Evolutionary conservation across 1,140 invertebrate genomes (phyloP).

Genomic region (Trichonephila inaurata): DNA sequence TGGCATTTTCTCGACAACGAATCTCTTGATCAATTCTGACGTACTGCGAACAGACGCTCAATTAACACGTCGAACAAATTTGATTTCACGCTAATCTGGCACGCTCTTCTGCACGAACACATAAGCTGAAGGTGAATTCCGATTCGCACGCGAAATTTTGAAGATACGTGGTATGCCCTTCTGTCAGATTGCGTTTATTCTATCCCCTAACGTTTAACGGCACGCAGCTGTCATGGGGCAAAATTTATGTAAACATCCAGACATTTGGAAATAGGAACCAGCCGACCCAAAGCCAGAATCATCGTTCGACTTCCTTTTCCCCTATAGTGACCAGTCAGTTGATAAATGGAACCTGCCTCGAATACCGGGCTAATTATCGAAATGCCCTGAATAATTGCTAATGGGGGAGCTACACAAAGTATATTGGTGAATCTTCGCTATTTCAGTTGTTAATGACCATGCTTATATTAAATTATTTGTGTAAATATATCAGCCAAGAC

Average conservation of each 20-base stretch:
- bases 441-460: neutral
- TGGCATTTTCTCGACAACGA: slow-evolving; percentile 39
- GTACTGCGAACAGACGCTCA: slow-evolving; percentile 20
- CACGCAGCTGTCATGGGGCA: slow-evolving; percentile 9
- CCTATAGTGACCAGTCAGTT: slow-evolving; percentile 51
- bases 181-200: slow-evolving; percentile 44
- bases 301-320: neutral
- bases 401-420: slow-evolving; percentile 63
- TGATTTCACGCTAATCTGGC: slow-evolving; percentile 40
- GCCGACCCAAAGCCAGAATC: neutral
- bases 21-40: slow-evolving; percentile 36
- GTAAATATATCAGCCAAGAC: slow-evolving; percentile 27
- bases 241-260: slow-evolving; percentile 69
- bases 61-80: slow-evolving; percentile 39
- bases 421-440: neutral
- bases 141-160: slow-evolving; percentile 27
- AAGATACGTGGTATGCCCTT: neutral
- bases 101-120: slow-evolving; percentile 21
- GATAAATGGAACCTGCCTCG: slow-evolving; percentile 50
- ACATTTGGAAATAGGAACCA: slow-evolving; percentile 55
- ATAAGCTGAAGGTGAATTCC: slow-evolving; percentile 29
- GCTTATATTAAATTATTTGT: slow-evolving; percentile 46
- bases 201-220: slow-evolving; percentile 32
- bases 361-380: slow-evolving; percentile 59
- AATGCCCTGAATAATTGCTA: slow-evolving; percentile 68